These are phyloP conservation scores for Platyscapa corneri DNA, from an alignment of 1,140 invertebrate species.

Conservation along the genomic window DNA sequence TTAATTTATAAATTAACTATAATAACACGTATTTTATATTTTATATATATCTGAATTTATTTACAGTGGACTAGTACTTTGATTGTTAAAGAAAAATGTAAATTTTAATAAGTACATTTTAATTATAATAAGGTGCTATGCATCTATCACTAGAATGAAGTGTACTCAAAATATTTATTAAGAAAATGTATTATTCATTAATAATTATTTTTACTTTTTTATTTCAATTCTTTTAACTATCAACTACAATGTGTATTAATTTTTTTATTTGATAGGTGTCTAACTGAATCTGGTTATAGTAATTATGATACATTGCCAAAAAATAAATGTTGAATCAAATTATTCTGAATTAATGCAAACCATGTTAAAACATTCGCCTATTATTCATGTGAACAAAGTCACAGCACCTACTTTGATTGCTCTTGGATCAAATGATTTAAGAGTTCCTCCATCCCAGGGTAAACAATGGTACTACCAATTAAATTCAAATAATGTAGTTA, in stretches of 20 bases:
- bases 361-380: slow-evolving; percentile 80
- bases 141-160: not conserved
- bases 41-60: no score
- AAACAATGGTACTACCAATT: slow-evolving; percentile 81
- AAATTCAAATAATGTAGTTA: slow-evolving; percentile 77
- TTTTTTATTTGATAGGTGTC: slow-evolving; percentile 63
- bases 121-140: no score
- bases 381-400: slow-evolving; percentile 80
- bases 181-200: no score
- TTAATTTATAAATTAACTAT: no score
- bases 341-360: slow-evolving; percentile 75
- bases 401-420: slow-evolving; percentile 86
- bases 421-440: slow-evolving; percentile 86
- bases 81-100: no score
- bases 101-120: no score
- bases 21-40: no score
- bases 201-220: no score
- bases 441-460: slow-evolving; percentile 87
- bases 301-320: slow-evolving; percentile 52
- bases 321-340: slow-evolving; percentile 59
- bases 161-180: not conserved
- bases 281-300: slow-evolving; percentile 53
- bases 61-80: no score
- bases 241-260: not conserved
- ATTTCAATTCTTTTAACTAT: no score